phyloP scores from a whole-genome alignment of 2,113 vertebrate species.

The Philantomba maxwellii region DNA sequence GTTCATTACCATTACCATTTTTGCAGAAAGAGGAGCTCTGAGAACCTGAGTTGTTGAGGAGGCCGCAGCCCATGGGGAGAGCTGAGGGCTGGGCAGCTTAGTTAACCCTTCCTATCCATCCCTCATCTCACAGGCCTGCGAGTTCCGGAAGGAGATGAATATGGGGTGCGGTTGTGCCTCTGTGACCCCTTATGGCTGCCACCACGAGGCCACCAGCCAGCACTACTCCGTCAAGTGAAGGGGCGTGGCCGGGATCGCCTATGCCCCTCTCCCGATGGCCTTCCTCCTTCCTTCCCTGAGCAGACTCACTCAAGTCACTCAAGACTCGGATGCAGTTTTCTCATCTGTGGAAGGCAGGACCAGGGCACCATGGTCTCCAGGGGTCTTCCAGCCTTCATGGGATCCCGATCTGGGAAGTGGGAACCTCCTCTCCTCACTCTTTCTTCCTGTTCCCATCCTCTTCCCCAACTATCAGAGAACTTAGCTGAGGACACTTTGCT shows the following conservation, averaged over 20 bases:
- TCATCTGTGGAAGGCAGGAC: background rate
- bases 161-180: background rate
- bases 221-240: background rate
- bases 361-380: background rate
- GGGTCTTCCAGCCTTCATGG: background rate
- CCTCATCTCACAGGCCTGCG: background rate
- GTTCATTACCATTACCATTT: background rate
- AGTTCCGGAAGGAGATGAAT: background rate
- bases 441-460: background rate
- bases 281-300: background rate
- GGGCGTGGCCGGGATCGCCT: accelerated
- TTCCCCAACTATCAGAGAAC: background rate
- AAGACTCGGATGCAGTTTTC: background rate
- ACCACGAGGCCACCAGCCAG: background rate
- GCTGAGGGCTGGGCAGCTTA: background rate
- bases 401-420: background rate
- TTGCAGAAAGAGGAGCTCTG: background rate
- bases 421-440: background rate
- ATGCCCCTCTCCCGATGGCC: background rate
- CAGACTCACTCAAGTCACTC: background rate
- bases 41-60: background rate
- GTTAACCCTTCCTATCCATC: background rate
- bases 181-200: background rate
- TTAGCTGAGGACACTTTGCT: background rate
- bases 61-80: background rate